These are phyloP conservation scores for Drosophila kanekoi DNA, from an alignment of 2,888 invertebrate species.

Conservation along the genomic window DNA sequence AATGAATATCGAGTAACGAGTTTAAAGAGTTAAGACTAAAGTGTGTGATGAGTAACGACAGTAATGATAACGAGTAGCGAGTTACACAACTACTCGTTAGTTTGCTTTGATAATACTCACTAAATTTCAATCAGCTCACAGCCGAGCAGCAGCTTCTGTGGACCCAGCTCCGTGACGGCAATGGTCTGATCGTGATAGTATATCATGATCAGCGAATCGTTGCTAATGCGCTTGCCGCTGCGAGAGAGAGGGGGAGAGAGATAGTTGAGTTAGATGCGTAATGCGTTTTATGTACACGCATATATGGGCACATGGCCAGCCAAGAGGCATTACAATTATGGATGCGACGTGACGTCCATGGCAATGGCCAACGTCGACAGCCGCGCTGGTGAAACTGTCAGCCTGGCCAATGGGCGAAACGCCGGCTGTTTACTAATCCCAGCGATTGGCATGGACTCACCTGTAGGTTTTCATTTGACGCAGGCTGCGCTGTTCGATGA, in stretches of 20 bases:
- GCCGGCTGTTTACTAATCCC: constrained; percentile 29
- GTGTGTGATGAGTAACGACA: too few relatives aligned
- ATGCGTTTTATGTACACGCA: constrained; percentile 21
- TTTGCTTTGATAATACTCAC: constrained; percentile 87
- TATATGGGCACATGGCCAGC: constrained; percentile 72
- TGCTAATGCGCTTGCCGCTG: constrained; percentile 88
- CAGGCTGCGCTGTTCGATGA: constrained; percentile 83
- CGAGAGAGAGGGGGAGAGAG: constrained; percentile 42
- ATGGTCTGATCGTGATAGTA: constrained; percentile 93
- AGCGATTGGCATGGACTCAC: constrained; percentile 64
- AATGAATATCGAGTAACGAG: background rate
- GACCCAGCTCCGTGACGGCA: constrained; percentile 92
- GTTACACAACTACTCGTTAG: too few relatives aligned
- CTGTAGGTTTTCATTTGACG: constrained; percentile 85
- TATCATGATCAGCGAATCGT: constrained; percentile 90
- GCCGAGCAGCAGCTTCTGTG: constrained; percentile 89
- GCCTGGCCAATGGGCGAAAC: constrained; percentile 6
- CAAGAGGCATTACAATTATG: constrained; percentile 18
- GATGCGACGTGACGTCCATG: constrained; percentile 64
- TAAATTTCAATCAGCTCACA: constrained; percentile 94
- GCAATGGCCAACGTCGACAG: constrained; percentile 39
- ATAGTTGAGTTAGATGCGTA: constrained; percentile 1
- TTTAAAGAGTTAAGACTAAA: background rate
- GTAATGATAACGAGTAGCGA: constrained; percentile 66
- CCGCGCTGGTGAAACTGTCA: constrained; percentile 37